These are phyloP conservation scores for Alauda arvensis DNA, from an alignment of 2,797 vertebrate species.

Conservation along the genomic window DNA sequence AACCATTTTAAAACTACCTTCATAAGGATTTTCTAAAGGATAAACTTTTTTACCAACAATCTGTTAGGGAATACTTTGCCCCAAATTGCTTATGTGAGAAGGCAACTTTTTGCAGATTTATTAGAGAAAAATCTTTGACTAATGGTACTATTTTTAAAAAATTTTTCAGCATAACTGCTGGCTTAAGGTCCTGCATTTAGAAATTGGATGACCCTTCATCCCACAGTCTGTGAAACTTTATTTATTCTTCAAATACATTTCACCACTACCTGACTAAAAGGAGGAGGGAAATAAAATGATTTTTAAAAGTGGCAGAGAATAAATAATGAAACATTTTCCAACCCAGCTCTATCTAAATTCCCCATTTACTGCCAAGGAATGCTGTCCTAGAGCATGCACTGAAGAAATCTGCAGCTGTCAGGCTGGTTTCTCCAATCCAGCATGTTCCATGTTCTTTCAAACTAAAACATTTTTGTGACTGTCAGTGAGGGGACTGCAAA, in stretches of 20 bases:
- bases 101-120: neutral
- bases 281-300: rapidly evolving
- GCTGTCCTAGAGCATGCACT: neutral
- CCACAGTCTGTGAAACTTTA: neutral
- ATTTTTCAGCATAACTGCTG: neutral
- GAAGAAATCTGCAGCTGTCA: constrained; percentile 38
- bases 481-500: neutral
- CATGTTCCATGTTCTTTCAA: neutral
- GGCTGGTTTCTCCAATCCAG: constrained; percentile 1
- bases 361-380: constrained; percentile 5
- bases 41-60: neutral
- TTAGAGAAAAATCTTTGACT: neutral
- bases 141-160: neutral
- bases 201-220: neutral
- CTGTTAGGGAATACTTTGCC: neutral
- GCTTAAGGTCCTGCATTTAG: neutral
- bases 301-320: neutral
- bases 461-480: neutral
- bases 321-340: neutral
- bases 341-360: neutral
- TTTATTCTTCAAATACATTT: neutral
- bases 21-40: neutral
- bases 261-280: neutral
- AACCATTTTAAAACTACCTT: neutral
- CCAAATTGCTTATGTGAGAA: neutral